These are phyloP conservation scores for Microctenopoma steveboyesi DNA, from an alignment of 2,797 vertebrate genomes.

Conservation along the genomic window DNA sequence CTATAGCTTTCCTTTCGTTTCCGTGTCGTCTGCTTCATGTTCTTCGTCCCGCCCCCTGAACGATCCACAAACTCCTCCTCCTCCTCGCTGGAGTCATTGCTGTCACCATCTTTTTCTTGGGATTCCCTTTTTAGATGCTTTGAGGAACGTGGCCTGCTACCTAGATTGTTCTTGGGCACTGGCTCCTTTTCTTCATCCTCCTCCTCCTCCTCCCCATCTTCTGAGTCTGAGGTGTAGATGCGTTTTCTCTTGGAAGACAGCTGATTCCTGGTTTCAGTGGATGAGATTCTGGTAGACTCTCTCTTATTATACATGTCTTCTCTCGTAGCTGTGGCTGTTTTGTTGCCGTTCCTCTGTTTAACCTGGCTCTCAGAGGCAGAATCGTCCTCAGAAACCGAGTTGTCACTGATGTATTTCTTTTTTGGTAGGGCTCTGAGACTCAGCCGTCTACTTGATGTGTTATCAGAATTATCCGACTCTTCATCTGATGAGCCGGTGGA, in stretches of 20 bases:
- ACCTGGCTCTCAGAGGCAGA: conserved; percentile 40
- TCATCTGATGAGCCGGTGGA: conserved; percentile 76
- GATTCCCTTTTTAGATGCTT: conserved; percentile 63
- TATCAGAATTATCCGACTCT: conserved; percentile 65
- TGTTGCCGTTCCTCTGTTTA: conserved; percentile 61
- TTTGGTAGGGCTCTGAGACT: conserved; percentile 77
- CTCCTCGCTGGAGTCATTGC: conserved; percentile 53
- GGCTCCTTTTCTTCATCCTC: conserved; percentile 34
- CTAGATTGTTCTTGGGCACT: conserved; percentile 62
- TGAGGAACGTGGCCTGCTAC: conserved; percentile 37
- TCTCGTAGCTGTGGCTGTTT: conserved; percentile 14
- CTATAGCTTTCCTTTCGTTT: conserved; percentile 67
- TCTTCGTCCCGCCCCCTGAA: conserved; percentile 50
- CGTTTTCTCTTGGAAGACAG: conserved; percentile 79
- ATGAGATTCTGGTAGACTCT: conserved; percentile 48
- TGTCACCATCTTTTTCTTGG: conserved; percentile 39
- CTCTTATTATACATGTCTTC: conserved; percentile 41
- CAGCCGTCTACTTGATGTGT: conserved; percentile 54
- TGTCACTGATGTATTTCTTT: conserved; percentile 83
- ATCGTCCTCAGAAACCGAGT: conserved; percentile 82
- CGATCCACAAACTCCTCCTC: conserved; percentile 19
- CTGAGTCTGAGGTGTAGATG: conserved; percentile 80
- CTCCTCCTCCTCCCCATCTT: conserved; percentile 49
- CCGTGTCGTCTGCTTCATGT: conserved; percentile 40
- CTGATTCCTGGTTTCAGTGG: conserved; percentile 50